A percentile compares a stretch with the other conserved stretches of the same genome.
Conservation (phyloP, 2,888 invertebrate species). For the Troilus luridus region DNA sequence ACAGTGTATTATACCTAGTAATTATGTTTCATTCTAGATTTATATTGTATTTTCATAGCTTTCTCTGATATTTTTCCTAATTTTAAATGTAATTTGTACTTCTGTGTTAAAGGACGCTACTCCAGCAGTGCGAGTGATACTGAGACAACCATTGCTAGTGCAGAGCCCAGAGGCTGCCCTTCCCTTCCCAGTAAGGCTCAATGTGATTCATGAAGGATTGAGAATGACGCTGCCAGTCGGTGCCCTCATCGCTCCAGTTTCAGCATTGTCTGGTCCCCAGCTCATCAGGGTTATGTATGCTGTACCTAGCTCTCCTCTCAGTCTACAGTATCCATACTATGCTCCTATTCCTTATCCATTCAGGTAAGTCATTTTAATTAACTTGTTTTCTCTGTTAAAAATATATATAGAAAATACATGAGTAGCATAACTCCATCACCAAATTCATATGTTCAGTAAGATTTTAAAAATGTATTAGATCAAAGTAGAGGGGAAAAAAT, state of each 20-base stretch:
- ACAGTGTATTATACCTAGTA: too few relatives aligned
- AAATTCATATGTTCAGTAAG: too few relatives aligned
- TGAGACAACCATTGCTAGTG: constrained; percentile 69
- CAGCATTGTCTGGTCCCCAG: constrained; percentile 67
- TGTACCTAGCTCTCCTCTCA: constrained; percentile 69
- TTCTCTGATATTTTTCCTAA: neutral
- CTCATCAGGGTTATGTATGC: constrained; percentile 70
- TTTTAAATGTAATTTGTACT: neutral
- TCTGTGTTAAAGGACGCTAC: constrained; percentile 68
- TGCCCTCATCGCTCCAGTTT: constrained; percentile 70
- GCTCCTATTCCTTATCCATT: constrained; percentile 65
- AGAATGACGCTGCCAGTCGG: constrained; percentile 70
- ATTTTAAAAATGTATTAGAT: too few relatives aligned
- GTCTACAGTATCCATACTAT: constrained; percentile 65
- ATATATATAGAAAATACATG: too few relatives aligned
- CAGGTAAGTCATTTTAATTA: constrained; percentile 62
- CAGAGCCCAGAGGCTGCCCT: constrained; percentile 69
- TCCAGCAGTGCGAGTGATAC: constrained; percentile 70
- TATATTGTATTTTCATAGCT: neutral
- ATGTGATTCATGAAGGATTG: constrained; percentile 69
- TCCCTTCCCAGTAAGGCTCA: constrained; percentile 70
- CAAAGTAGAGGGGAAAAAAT: too few relatives aligned
- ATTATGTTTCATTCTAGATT: too few relatives aligned
- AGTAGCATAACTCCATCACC: too few relatives aligned
- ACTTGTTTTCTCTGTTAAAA: neutral